These are phyloP conservation scores for Aromia moschata DNA, from an alignment of 2,888 invertebrate species.

Conservation along the genomic window DNA sequence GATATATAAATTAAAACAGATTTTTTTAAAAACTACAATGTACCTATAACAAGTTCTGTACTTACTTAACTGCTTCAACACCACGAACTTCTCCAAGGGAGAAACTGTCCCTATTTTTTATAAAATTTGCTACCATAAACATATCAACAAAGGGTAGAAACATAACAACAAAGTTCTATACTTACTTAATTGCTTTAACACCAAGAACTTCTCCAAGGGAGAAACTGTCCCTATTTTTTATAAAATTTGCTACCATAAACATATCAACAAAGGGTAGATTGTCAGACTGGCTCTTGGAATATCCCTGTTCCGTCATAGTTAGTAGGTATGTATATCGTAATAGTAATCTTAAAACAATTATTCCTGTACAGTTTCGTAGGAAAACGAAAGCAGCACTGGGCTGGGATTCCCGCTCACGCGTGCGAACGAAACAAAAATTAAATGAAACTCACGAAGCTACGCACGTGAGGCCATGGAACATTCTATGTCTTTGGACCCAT, in stretches of 20 bases:
- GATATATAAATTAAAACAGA: not conserved
- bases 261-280: not conserved
- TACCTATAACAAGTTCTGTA: not conserved
- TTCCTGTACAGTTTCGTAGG: not conserved
- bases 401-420: no score
- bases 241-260: constrained; percentile 7
- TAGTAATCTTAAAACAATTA: not conserved
- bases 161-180: not conserved
- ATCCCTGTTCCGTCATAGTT: not conserved
- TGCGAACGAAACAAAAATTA: no score
- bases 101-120: not conserved
- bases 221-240: not conserved
- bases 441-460: no score
- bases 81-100: not conserved
- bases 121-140: not conserved
- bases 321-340: not conserved
- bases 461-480: no score
- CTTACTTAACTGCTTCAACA: not conserved
- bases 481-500: no score
- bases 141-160: not conserved
- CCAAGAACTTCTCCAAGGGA: not conserved
- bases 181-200: not conserved
- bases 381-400: not conserved
- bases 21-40: not conserved
- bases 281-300: not conserved